Evolutionary conservation across 1,140 invertebrate genomes (phyloP).

Genomic region (Bombus difficillimus): DNA sequence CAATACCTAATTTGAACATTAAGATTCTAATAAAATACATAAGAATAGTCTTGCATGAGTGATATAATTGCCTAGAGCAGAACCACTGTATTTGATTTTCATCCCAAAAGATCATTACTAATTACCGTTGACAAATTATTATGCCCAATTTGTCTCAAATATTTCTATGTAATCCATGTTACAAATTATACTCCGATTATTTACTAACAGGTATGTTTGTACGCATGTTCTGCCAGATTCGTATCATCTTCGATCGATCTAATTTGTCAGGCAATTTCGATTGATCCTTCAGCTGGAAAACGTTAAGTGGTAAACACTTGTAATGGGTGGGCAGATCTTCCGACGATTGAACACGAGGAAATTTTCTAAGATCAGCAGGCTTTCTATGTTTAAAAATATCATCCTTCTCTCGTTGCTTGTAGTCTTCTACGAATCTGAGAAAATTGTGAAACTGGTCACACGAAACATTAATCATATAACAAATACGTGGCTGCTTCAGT

Average conservation of each 20-base stretch:
- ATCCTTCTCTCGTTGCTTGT: slow-evolving; percentile 43
- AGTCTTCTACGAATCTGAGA: slow-evolving; percentile 61
- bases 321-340: slow-evolving; percentile 46
- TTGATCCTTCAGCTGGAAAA: slow-evolving; percentile 55
- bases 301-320: slow-evolving; percentile 61
- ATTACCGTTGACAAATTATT: no score
- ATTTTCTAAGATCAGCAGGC: slow-evolving; percentile 40
- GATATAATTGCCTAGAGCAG: no score
- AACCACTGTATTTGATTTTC: no score
- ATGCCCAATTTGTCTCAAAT: neutral
- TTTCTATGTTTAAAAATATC: slow-evolving; percentile 59
- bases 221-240: slow-evolving; percentile 69
- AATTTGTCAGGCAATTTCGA: slow-evolving; percentile 44
- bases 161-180: neutral
- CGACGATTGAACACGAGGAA: slow-evolving; percentile 50
- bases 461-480: neutral
- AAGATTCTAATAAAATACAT: no score
- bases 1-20: no score
- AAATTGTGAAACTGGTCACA: neutral
- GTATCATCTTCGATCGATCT: slow-evolving; percentile 53
- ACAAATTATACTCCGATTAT: neutral
- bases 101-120: no score
- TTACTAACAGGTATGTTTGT: slow-evolving; percentile 53
- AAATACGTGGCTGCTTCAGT: neutral
- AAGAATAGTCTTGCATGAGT: no score